These are phyloP conservation scores for Psittacus erithacus DNA, from an alignment of 2,113 vertebrate genomes.

Conservation along the genomic window DNA sequence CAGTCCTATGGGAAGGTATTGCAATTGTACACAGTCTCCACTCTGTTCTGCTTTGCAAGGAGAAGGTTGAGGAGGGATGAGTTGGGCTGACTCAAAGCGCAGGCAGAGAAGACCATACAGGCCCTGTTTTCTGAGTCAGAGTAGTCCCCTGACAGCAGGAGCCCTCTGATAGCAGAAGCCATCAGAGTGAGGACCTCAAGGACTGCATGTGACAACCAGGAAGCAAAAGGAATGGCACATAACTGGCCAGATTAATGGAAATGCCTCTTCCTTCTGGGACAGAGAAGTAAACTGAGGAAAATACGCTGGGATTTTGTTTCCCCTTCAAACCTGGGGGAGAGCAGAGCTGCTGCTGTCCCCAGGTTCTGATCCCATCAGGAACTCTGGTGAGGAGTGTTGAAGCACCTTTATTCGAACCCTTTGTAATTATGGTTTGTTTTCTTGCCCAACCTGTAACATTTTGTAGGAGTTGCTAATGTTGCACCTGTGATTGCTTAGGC, in stretches of 20 bases:
- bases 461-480: not conserved
- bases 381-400: not conserved
- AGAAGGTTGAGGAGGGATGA: not conserved
- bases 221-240: not conserved
- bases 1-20: not conserved
- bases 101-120: not conserved
- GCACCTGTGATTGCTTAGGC: not conserved
- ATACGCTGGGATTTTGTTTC: not conserved
- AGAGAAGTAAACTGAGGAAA: not conserved
- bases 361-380: not conserved
- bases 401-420: not conserved
- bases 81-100: not conserved
- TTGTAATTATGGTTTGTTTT: not conserved
- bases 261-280: not conserved
- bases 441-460: not conserved
- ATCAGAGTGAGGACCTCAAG: not conserved
- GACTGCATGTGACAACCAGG: not conserved
- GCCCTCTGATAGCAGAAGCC: not conserved
- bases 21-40: not conserved
- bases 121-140: not conserved
- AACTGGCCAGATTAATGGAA: not conserved
- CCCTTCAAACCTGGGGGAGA: not conserved
- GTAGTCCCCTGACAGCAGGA: not conserved
- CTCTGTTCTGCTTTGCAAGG: not conserved
- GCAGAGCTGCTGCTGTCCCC: not conserved